Evolutionary conservation across 2,113 vertebrate genomes (phyloP), one percentile per base, ranked within the genome.

Genomic region (Terrapene triunguis): DNA sequence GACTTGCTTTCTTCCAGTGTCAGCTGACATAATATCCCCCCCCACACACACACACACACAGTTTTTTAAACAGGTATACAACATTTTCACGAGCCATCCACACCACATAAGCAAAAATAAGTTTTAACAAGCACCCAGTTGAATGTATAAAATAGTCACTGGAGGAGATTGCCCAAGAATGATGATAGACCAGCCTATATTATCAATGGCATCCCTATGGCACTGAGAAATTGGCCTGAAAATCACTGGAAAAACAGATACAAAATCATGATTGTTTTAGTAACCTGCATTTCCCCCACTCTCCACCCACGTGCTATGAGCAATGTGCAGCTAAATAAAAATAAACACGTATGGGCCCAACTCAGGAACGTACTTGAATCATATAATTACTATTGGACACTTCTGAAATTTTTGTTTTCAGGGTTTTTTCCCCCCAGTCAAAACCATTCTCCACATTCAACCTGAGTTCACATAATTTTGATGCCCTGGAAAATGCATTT

Each of bases 151-250:
- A 94, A 55, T 65, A 80, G 48, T 82, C 38, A 80, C 11, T 87
- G 92, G 95, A 86, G 19, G 96, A 95, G 94, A 95, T 97, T 96
- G 94, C 74, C 80, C 19, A 8, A 1, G 83, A 76, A 86, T 96
- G 88, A 94, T 95, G 89, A 93, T 19, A 94, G 88, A 80, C 88
- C 57, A 88, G 92, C 87, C 88, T 59, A 89, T 78, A 83, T 44
- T 1, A 0, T 38, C 53, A 84, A 74, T 82, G 32, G 44, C 38
- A 91, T 10, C 62, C 17, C n/a, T 0, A 0, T 54, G 51, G 59
- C 38, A 24, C n/a, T 42, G 72, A 76, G 9, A 76, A 76, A 32
- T 19, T 38, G 48, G 72, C 53, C 72, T 3, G 0, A 74, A 51
- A 76, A 76, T 0, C 0, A 42, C 54, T 0, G 2, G 50, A 32